These are phyloP conservation scores for Phenacoccus solenopsis DNA, from an alignment of 1,140 invertebrate species.

Conservation along the genomic window DNA sequence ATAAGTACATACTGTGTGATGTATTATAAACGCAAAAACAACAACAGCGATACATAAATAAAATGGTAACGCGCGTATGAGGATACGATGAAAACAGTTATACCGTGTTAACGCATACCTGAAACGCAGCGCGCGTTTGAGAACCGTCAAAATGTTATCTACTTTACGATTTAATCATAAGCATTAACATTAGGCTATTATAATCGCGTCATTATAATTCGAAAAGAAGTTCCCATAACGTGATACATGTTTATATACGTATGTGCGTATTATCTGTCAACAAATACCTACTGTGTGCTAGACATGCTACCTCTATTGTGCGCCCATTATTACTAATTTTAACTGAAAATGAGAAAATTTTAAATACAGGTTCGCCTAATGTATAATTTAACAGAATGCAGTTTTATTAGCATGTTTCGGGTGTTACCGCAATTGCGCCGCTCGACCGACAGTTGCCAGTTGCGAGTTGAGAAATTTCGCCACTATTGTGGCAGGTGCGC, in stretches of 20 bases:
- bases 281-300: background rate
- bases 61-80: too few species aligned
- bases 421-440: too few species aligned
- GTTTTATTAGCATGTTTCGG: too few species aligned
- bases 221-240: constrained; percentile 8
- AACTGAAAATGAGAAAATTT: background rate
- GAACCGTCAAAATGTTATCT: constrained; percentile 12
- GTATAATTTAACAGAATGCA: too few species aligned
- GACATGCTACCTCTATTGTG: background rate
- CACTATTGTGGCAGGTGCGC: too few species aligned
- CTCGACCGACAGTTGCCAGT: too few species aligned
- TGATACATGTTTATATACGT: background rate
- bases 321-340: background rate
- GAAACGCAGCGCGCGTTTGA: constrained; percentile 13
- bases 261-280: background rate
- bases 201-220: constrained; percentile 9
- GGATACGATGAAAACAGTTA: background rate
- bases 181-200: constrained; percentile 12
- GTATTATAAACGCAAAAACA: too few species aligned
- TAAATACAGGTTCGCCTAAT: constrained; percentile 2
- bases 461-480: too few species aligned
- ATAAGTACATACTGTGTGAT: too few species aligned
- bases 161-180: constrained; percentile 16
- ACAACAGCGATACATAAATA: background rate
- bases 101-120: constrained; percentile 4